Evolutionary conservation across 2,113 vertebrate genomes (phyloP), one percentile per base, ranked within the genome.

Genomic region (Oenanthe oenanthe): DNA sequence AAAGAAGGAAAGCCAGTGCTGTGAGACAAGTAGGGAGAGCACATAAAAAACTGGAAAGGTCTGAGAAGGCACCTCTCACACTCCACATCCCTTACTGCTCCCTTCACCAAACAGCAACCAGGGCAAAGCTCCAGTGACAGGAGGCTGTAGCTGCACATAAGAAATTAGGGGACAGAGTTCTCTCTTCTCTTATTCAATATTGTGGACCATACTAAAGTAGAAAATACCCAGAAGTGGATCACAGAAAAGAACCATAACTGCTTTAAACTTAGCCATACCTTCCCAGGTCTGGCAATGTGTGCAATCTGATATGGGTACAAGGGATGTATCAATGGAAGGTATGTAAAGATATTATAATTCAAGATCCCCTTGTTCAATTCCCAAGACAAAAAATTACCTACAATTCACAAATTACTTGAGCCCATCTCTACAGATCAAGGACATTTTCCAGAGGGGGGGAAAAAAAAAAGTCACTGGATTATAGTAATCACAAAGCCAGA

Each of bases 401-500:
- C 36, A 91, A 57, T 82, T 89, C 22, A 45, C 24, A 61, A 72
- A 87, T 82, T 79, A 63, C 28, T 83, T 93, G 48, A 88, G 21
- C 21, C 32, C 38, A 68, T 74, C 58, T 93, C 85, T 90, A 67
- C 20, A 85, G 36, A 85, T n/a, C 1, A 19, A 87, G 68, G 25
- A 78, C 34, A 11, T 72, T 93, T 91, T 86, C 56, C 20, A 56
- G 29, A 13, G 22, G 10, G 24, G 7, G 5, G 2, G 10, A 25
- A 17, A 20, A 48, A 38, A 32, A 32, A 54, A n/a, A 91, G 60
- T 48, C 29, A 65, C 24, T 79, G 48, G 10, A 74, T 95, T 87
- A 77, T 36, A 80, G 60, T 90, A 93, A 95, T 65, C 61, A 65
- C 57, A 80, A 92, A 92, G 65, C 40, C 54, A 85, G 85, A 93